Evolutionary conservation across 2,113 vertebrate genomes (phyloP), one percentile per base, ranked within the genome.

Genomic region (Bufo bufo): DNA sequence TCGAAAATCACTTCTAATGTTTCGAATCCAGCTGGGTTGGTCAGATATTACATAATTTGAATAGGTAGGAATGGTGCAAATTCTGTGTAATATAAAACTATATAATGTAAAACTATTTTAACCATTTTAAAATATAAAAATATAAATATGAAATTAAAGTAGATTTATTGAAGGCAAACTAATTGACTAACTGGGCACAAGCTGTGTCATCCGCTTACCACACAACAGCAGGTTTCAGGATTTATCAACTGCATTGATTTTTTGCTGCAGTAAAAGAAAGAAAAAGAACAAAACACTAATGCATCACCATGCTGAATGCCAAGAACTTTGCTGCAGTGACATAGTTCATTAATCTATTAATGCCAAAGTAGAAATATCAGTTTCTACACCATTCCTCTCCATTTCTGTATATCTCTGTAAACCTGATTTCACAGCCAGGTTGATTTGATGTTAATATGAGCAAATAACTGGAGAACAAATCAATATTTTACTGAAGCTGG

Each of bases 161-260:
- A 33, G 8, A 58, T 81, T 10, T 87, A 87, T 82, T 17, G 54
- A 82, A 50, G 14, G 33, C 12, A 61, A 56, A 23, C 82, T 82
- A 83, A 77, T 83, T 88, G 79, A 65, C n/a, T 56, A 63, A 23
- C 78, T 33, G 79, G 63, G 54, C 72, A 45, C 65, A 87, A 6
- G 4, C 63, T 63, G 33, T 87, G 65, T 77, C 17, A 45, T 82
- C 86, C 33, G 56, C 49, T 10, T 82, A 69, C 74, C 69, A 77
- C 47, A 13, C 56, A 74, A 75, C 19, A 72, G 66, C 43, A 56
- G 12, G 23, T 75, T 82, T 75, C 69, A 50, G 66, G 66, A 87
- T 87, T 82, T 87, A 82, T 80, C 78, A 87, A 43, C 45, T 58
- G 20, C 43, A 87, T 87, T 87, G 78, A 87, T 87, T 80, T 33